These are phyloP conservation scores for Rissa tridactyla DNA, from an alignment of 2,113 vertebrate genomes.

Conservation along the genomic window DNA sequence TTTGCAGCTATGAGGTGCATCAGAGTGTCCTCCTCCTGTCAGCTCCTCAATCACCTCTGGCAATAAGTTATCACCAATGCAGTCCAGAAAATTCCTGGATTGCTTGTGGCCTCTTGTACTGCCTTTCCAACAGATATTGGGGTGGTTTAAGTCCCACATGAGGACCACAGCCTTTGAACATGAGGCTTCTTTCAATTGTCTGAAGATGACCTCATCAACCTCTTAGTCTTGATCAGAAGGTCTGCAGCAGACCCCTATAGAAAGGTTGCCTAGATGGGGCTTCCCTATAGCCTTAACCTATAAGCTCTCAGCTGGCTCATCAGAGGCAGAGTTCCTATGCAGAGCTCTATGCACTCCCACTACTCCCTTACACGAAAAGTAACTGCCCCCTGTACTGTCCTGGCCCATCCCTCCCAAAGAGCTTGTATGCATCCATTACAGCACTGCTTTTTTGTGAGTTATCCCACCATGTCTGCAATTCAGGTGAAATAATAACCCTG, in stretches of 20 bases:
- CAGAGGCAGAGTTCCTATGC: background rate
- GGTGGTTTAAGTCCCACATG: background rate
- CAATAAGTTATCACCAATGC: background rate
- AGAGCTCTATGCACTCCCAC: background rate
- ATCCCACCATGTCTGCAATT: background rate
- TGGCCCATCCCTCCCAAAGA: background rate
- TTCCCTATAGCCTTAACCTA: background rate
- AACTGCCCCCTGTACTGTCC: accelerated
- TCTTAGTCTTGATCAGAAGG: background rate
- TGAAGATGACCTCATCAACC: background rate
- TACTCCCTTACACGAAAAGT: background rate
- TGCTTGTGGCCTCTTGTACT: background rate
- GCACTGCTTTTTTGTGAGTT: background rate
- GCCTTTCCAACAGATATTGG: background rate
- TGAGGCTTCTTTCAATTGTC: background rate
- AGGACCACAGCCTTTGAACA: background rate
- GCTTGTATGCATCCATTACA: accelerated
- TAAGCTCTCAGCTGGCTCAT: background rate
- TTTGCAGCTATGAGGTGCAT: background rate
- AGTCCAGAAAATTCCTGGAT: background rate
- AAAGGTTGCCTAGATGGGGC: background rate
- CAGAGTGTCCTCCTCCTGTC: background rate
- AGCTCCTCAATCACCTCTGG: background rate
- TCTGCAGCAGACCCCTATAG: background rate
- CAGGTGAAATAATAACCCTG: background rate